Percentiles rank a stretch among this genome's conserved stretches.
Evolutionary conservation across 2,888 invertebrate species (phyloP).

Genomic region (Eristalis pertinax): DNA sequence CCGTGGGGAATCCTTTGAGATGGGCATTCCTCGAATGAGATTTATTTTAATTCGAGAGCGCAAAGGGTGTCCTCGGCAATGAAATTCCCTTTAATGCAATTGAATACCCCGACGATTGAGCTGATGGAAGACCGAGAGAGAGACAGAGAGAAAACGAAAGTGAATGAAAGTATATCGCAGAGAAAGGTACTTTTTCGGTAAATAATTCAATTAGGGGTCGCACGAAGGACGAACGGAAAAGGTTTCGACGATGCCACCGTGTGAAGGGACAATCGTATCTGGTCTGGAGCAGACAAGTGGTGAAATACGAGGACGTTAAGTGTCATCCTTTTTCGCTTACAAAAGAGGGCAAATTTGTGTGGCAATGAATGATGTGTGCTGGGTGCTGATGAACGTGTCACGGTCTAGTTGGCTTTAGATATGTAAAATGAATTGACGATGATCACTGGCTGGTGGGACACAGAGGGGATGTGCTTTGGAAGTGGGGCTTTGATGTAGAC

Average conservation of each 20-base stretch:
- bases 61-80: background rate
- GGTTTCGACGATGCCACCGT: background rate
- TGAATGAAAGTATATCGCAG: background rate
- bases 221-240: background rate
- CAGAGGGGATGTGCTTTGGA: background rate
- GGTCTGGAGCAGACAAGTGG: background rate
- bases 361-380: background rate
- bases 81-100: background rate
- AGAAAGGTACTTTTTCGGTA: background rate
- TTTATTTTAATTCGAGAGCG: background rate
- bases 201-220: background rate
- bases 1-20: background rate
- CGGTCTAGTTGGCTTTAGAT: background rate
- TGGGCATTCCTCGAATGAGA: conserved; percentile 1
- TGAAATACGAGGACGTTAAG: background rate
- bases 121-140: background rate
- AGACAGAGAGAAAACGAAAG: background rate
- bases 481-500: background rate
- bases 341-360: too few species aligned
- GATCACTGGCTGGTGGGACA: background rate
- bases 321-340: background rate
- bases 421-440: background rate
- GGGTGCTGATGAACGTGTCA: background rate
- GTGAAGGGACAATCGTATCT: background rate
- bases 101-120: too few species aligned